phyloP scores from a whole-genome alignment of 30 jellyfish, hydroid and myxozoan species.

The Aurelia aurita region DNA sequence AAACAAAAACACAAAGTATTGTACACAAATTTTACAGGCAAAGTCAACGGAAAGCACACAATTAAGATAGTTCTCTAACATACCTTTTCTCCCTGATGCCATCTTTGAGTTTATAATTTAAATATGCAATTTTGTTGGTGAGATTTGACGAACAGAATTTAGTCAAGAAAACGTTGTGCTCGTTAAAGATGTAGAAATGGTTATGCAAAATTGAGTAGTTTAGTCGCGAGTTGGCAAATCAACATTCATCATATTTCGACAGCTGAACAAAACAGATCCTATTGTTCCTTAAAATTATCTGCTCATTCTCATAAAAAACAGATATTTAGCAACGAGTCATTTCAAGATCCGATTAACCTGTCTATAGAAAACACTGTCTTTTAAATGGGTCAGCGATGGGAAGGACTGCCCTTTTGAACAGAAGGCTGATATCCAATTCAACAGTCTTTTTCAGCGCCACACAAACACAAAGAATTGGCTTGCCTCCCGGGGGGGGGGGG shows the following conservation, averaged over 20 bases:
- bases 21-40: too few relatives aligned
- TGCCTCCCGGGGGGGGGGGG: too few relatives aligned
- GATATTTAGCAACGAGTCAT: not conserved
- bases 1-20: too few relatives aligned
- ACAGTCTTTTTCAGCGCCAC: too few relatives aligned
- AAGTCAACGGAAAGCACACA: too few relatives aligned
- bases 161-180: too few relatives aligned
- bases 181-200: not conserved
- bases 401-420: too few relatives aligned
- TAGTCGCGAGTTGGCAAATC: not conserved
- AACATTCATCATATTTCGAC: slow-evolving; percentile 5
- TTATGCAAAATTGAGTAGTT: not conserved
- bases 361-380: too few relatives aligned
- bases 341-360: not conserved
- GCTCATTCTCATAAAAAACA: not conserved
- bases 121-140: not conserved
- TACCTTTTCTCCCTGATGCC: slow-evolving; percentile 40
- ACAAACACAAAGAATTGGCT: too few relatives aligned
- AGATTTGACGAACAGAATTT: slow-evolving; percentile 17
- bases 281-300: not conserved
- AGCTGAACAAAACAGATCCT: slow-evolving; percentile 3
- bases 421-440: too few relatives aligned
- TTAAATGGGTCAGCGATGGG: too few relatives aligned
- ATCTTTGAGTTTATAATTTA: not conserved
- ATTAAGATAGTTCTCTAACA: not conserved